These are phyloP conservation scores for Astreopora myriophthalma DNA, from an alignment of 64 coral and sea anemone genomes.

Conservation along the genomic window DNA sequence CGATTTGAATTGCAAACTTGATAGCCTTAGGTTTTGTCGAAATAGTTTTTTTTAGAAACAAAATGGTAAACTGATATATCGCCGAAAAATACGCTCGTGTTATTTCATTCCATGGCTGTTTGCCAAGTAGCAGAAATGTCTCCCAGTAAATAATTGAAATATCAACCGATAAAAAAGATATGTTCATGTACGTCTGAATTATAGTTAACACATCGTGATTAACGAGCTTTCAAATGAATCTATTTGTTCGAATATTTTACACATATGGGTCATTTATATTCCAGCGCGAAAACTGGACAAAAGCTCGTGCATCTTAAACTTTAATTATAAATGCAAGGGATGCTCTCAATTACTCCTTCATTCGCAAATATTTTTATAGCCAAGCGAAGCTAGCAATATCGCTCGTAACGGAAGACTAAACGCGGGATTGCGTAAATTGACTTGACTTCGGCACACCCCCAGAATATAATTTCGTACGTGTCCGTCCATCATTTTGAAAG, in stretches of 20 bases:
- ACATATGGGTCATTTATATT: not conserved
- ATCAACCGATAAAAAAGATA: not conserved
- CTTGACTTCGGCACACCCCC: not conserved
- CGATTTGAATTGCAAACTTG: not conserved
- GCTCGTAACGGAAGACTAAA: not conserved
- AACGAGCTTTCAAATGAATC: slow-evolving; percentile 17
- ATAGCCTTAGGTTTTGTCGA: not conserved
- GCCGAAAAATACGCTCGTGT: not conserved
- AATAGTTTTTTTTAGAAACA: not conserved
- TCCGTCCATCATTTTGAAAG: no score
- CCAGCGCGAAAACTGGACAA: not conserved
- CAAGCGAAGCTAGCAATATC: not conserved
- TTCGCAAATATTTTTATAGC: slow-evolving; percentile 23
- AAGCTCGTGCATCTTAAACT: not conserved
- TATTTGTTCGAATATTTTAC: slow-evolving; percentile 17
- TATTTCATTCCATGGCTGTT: not conserved
- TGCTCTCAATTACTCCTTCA: not conserved
- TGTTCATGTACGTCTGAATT: not conserved
- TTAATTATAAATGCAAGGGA: not conserved
- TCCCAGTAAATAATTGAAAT: not conserved
- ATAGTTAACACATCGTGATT: slow-evolving; percentile 19
- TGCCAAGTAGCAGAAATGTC: not conserved
- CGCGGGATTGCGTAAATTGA: not conserved
- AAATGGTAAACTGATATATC: not conserved
- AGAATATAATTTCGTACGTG: no score